These are phyloP conservation scores for Melanerpes formicivorus DNA, from an alignment of 2,113 vertebrate genomes.

Conservation along the genomic window DNA sequence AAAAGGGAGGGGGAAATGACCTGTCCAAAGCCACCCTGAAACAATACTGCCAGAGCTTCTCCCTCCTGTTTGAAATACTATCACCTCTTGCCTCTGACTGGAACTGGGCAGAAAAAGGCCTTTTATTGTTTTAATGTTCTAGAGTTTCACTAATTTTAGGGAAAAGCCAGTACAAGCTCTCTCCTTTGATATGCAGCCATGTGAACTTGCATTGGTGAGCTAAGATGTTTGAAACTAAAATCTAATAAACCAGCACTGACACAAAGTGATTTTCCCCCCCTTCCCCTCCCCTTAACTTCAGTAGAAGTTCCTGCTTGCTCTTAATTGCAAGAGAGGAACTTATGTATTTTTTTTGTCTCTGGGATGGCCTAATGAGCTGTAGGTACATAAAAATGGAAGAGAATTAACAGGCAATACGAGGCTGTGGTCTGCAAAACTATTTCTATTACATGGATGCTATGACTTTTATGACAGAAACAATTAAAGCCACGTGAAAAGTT, in stretches of 20 bases:
- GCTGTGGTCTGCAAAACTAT: slow-evolving; percentile 52
- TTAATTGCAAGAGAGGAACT: background rate
- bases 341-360: background rate
- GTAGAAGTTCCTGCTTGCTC: background rate
- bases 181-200: background rate
- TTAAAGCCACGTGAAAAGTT: slow-evolving; percentile 68
- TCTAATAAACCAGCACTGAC: slow-evolving; percentile 3
- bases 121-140: slow-evolving; percentile 18
- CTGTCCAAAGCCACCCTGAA: background rate
- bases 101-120: background rate
- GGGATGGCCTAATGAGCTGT: background rate
- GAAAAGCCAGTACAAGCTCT: slow-evolving; percentile 3
- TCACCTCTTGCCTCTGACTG: background rate
- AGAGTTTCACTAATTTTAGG: background rate
- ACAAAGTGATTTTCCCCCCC: background rate
- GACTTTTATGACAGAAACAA: slow-evolving; percentile 69
- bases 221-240: slow-evolving; percentile 3
- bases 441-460: slow-evolving; percentile 62
- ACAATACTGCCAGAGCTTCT: background rate
- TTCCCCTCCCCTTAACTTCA: background rate
- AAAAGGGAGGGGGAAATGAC: background rate
- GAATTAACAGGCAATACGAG: slow-evolving; percentile 34
- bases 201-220: background rate
- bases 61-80: background rate
- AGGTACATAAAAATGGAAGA: slow-evolving; percentile 39